phyloP scores from a whole-genome alignment of 2,113 vertebrate genomes.

The Alectura lathami region DNA sequence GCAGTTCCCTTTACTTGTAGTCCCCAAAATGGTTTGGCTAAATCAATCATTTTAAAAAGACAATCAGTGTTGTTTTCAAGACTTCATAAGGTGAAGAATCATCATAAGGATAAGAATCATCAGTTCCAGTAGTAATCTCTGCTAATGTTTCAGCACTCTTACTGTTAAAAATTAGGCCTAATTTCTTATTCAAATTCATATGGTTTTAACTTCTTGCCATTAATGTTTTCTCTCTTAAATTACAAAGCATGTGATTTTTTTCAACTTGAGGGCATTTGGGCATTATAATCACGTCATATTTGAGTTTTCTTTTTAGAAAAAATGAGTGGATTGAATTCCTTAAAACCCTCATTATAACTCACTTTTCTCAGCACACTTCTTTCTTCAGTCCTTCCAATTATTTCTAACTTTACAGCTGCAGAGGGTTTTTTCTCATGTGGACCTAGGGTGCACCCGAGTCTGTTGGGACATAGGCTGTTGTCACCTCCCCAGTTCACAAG shows the following conservation, averaged over 20 bases:
- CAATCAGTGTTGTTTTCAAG: not conserved
- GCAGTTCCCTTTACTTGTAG: not conserved
- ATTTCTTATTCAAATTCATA: not conserved
- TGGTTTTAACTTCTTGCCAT: not conserved
- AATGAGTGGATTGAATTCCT: not conserved
- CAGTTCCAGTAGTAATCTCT: not conserved
- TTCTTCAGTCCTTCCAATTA: not conserved
- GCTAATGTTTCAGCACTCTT: not conserved
- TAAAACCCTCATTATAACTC: not conserved
- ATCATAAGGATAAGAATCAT: too few relatives aligned
- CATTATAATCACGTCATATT: not conserved
- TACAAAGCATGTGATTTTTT: not conserved
- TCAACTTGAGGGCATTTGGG: not conserved
- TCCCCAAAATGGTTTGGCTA: not conserved
- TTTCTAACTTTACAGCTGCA: not conserved
- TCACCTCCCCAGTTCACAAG: not conserved
- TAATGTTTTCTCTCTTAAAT: not conserved
- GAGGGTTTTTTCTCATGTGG: fast-evolving
- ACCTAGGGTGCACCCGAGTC: not conserved
- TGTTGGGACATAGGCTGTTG: not conserved
- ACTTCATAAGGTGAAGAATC: not conserved
- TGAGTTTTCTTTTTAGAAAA: not conserved
- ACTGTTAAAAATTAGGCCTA: not conserved
- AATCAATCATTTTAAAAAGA: not conserved
- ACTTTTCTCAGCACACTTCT: not conserved